Base-by-base conservation (phyloP, 2,888 invertebrate species). In the Mesorhabditis spiculigera region DNA sequence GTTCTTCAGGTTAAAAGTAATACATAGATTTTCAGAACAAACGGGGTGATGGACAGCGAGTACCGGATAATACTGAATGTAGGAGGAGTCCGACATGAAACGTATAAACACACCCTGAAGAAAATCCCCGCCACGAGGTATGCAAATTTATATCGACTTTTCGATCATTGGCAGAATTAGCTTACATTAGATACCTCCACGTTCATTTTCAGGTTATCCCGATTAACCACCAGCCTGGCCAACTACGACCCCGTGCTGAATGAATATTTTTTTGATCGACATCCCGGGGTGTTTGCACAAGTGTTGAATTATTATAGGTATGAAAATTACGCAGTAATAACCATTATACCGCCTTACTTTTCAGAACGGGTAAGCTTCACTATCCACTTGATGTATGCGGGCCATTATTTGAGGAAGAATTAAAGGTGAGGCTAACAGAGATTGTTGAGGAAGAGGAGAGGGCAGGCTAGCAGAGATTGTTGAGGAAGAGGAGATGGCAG, bases 311-410 rank as follows among this genome's bases (percentile, higher is more conserved):
- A 97, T 88, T 97, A 97, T 89, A 83, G 80, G 67, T 81, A 74
- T 45, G 69, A 63, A n/a, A 58, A 28, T 28, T 28, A 28, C 28
- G 28, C 28, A 28, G 28, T 28, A 28, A 28, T 28, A 28, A 28
- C 28, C 28, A 28, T 28, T 28, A 28, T 28, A 28, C n/a, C n/a
- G n/a, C n/a, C n/a, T n/a, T n/a, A n/a, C n/a, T n/a, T n/a, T n/a
- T 67, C 50, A 74, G 82, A 70, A 83, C 82, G 44, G 97, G 97
- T 71, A 98, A 97, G 88, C 91, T 98, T 77, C 97, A 98, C 88
- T 98, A 98, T 88, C 97, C 98, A 41, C 95, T 96, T 68, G 96
- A 98, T 87, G 97, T 98, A 1, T 98, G 98, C 88, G 98, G 97
- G 66, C 98, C 97, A 71, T 90, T 98, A 75, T 98, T 98, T 87